Base-by-base conservation (phyloP, 2,797 vertebrate genomes). In the Phataginus tetradactyla region DNA sequence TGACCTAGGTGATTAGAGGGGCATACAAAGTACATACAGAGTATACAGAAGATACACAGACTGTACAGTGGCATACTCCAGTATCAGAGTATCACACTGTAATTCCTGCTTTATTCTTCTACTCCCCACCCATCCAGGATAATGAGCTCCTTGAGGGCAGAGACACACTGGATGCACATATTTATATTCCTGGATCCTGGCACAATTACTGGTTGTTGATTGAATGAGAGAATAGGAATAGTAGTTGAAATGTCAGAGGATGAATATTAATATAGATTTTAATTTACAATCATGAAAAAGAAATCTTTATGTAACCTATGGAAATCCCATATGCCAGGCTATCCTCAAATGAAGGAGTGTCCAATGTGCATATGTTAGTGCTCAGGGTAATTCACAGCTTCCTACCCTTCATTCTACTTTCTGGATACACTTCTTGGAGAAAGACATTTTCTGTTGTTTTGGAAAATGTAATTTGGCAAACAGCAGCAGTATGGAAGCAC, bases 161-260 rank as follows among this genome's bases (percentile, higher is more conserved):
- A 90, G 72, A 69, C 29, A 61, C 61, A 61, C 53, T 42, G 51
- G 15, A 66, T 51, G 49, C 37, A 63, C 11, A 29, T 42, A 37
- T 61, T 94, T 75, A 64, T 81, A 61, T 53, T 79, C 57, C 51
- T 68, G 59, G 27, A 86, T 86, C 79, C 42, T 45, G 51, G 53
- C 74, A 39, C 86, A 39, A 61, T 80, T 68, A 51, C 72, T 80
- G 59, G 25, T 68, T 68, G 49, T 87, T 66, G 68, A 59, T 51
- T 61, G 37, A 64, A 34, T 51, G 45, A 42, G 51, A 15, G 49
- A 53, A 42, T 3, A 72, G 59, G 69, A 81, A 86, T 77, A 45
- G 55, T 63, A 53, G 75, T 86, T 64, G n/a, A 94, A 94, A 94
- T 25, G 89, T 42, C 79, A 81, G 85, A 72, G 71, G 69, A 66